Conservation (phyloP, 2,797 vertebrate genomes). For the Tragelaphus oryx region DNA sequence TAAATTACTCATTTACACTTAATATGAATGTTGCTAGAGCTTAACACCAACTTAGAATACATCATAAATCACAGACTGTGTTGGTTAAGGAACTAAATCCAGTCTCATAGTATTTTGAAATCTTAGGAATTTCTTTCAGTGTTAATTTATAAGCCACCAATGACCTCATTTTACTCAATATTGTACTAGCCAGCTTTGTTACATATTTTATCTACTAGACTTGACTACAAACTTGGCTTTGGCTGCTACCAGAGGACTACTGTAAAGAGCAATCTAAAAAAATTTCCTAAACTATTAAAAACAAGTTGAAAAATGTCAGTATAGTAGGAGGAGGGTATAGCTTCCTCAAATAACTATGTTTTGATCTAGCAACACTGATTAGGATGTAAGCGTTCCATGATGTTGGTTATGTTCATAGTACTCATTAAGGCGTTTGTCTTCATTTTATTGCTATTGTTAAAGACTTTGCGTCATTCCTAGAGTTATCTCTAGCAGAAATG, state of each 20-base stretch:
- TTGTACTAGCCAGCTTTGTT: not conserved
- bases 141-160: not conserved
- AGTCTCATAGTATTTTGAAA: slow-evolving; percentile 5
- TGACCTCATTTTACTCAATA: not conserved
- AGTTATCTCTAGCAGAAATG: not conserved
- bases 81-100: not conserved
- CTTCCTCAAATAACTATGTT: not conserved
- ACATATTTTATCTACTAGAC: not conserved
- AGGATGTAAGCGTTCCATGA: not conserved
- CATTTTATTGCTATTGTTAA: not conserved
- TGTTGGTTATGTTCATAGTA: not conserved
- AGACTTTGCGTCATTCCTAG: not conserved
- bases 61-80: not conserved
- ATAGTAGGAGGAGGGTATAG: not conserved
- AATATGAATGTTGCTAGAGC: not conserved
- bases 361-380: not conserved
- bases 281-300: not conserved
- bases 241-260: not conserved
- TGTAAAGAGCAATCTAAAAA: not conserved
- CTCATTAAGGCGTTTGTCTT: not conserved
- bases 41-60: not conserved
- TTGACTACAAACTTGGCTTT: not conserved
- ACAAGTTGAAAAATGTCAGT: not conserved
- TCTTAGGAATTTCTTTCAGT: not conserved
- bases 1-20: not conserved